These are phyloP conservation scores for Rhogogaster chlorosoma DNA, from an alignment of 2,888 invertebrate genomes.

Conservation along the genomic window DNA sequence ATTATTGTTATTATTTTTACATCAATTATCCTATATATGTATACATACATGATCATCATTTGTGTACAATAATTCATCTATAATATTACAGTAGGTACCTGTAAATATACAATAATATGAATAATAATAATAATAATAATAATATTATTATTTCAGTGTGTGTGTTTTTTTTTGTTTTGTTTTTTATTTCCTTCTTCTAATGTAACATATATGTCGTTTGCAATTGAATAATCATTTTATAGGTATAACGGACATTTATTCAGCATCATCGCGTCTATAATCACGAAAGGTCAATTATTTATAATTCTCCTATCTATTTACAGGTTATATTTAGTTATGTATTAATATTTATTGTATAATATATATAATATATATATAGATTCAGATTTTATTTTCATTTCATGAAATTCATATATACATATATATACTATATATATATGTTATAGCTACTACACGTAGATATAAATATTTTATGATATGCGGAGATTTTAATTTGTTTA, in stretches of 20 bases:
- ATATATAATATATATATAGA: too few relatives aligned
- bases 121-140: neutral
- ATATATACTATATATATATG: neutral
- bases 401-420: neutral
- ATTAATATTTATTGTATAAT: too few relatives aligned
- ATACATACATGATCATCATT: neutral
- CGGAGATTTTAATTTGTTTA: neutral
- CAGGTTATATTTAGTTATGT: neutral
- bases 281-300: neutral
- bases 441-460: too few relatives aligned
- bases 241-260: neutral
- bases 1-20: neutral
- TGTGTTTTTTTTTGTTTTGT: too few relatives aligned
- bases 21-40: neutral
- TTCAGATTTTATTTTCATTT: neutral
- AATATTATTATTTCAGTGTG: neutral
- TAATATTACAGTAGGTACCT: neutral
- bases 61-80: neutral
- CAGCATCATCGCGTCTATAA: neutral
- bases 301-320: conserved; percentile 15
- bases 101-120: neutral
- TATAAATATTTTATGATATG: neutral
- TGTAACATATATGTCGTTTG: neutral
- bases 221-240: neutral
- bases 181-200: too few relatives aligned